A percentile compares a stretch with the other conserved stretches of the same genome.
phyloP scores from a whole-genome alignment of 1,140 invertebrate genomes.

The Zelostemma sp. region DNA sequence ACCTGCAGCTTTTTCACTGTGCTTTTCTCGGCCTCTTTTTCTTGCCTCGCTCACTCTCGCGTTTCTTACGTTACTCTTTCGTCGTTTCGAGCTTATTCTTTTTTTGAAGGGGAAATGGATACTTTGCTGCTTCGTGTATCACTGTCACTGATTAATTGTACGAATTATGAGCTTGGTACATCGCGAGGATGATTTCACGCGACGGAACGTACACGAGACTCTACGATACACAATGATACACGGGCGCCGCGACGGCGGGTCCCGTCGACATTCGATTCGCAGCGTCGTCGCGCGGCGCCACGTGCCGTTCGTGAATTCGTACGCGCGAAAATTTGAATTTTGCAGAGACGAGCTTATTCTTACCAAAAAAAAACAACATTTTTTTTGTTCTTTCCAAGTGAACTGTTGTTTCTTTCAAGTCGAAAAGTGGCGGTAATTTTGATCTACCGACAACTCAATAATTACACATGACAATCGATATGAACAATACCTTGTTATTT shows the following conservation, averaged over 20 bases:
- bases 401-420: too few relatives aligned
- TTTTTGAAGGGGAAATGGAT: background rate
- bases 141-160: background rate
- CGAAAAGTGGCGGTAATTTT: too few relatives aligned
- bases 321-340: slow-evolving; percentile 1
- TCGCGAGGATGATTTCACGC: slow-evolving; percentile 36
- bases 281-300: slow-evolving; percentile 16
- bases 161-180: background rate
- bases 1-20: background rate
- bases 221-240: background rate
- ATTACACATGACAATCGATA: too few relatives aligned
- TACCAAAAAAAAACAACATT: too few relatives aligned
- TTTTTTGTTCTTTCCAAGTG: too few relatives aligned
- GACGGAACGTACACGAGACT: slow-evolving; percentile 29
- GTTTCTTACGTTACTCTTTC: background rate
- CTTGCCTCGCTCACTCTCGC: slow-evolving; percentile 1
- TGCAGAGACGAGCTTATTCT: too few relatives aligned
- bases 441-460: too few relatives aligned
- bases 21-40: background rate
- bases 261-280: slow-evolving; percentile 5
- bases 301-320: background rate
- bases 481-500: too few relatives aligned
- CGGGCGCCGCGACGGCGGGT: slow-evolving; percentile 5
- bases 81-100: background rate
- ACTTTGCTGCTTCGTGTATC: background rate